Base-by-base conservation (phyloP, 37 sponge, comb jelly and placozoan genomes). In the Oopsacas minuta region DNA sequence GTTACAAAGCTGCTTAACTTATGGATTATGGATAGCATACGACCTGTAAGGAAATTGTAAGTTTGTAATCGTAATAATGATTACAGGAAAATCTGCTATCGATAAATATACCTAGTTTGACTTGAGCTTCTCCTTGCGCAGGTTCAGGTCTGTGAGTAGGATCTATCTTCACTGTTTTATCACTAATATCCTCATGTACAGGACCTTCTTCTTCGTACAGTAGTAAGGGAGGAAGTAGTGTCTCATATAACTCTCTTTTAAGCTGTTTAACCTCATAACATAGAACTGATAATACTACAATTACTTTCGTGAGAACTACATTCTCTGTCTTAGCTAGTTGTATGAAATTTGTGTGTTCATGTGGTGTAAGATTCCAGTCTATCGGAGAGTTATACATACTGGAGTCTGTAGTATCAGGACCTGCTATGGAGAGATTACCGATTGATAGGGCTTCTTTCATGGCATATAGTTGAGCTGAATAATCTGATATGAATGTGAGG, bases 241-340 rank as follows among this genome's bases (percentile, higher is more conserved):
- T 34, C 81, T 8, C 23, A 36, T 46, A 38, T 25, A 96, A 90
- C 93, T 97, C 92, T 0, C 81, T 39, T 22, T 84, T 88, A 37
- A 92, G 90, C 15, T 90, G 88, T 28, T 89, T 85, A 32, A 95
- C 89, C 83, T 97, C 99, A n/a, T 83, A 82, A 85, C 99, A 97
- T 37, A 97, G 87, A 37, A 95, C 92, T 52, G 99, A 83, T 81
- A 97, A 90, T 25, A 95, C 95, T 30, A 88, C 88, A 37, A 97
- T 86, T 38, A 95, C 95, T 83, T 97, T 97, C 85, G 93, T 94
- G 37, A 97, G 87, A n/a, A 94, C 75, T 25, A 61, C 75, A 34
- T 61, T 61, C 75, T 61, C 75, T n/a, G 75, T 61, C 22, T 12
- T 61, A n/a, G 75, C 22, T n/a, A 61, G 75, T n/a, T 61, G 75